Conservation (phyloP, 2,113 vertebrate species). For the Podarcis cretensis region DNA sequence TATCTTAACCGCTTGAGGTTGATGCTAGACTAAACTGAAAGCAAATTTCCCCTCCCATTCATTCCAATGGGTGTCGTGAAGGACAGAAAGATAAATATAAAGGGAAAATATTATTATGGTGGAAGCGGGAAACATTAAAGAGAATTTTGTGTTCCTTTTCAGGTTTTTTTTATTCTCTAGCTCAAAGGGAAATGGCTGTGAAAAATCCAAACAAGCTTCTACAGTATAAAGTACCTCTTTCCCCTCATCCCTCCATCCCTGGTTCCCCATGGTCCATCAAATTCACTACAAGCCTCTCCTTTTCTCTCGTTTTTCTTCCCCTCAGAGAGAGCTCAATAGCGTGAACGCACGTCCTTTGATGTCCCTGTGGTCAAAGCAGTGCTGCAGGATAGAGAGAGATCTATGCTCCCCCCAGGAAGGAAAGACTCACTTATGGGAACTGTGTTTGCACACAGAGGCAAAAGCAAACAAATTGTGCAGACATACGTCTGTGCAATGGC, state of each 20-base stretch:
- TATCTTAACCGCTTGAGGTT: background rate
- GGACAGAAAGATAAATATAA: constrained; percentile 12
- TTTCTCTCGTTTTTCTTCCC: constrained; percentile 1
- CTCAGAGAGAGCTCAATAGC: background rate
- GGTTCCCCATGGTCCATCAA: background rate
- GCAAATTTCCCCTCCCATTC: background rate
- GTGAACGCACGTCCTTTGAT: constrained; percentile 23
- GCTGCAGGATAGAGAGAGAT: background rate
- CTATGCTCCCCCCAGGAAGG: constrained; percentile 22
- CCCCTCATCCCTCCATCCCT: background rate
- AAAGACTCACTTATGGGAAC: constrained; percentile 2
- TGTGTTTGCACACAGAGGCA: rapidly evolving
- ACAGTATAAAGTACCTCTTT: constrained; percentile 24
- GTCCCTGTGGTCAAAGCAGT: constrained; percentile 22
- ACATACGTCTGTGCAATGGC: background rate
- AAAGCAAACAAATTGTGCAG: background rate
- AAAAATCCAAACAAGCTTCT: constrained; percentile 38
- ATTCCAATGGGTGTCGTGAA: background rate
- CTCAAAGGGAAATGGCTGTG: constrained; percentile 49
- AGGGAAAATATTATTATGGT: rapidly evolving
- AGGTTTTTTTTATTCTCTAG: background rate
- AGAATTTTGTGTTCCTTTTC: constrained; percentile 1
- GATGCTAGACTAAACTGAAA: background rate
- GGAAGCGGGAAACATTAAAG: background rate
- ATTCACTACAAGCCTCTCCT: rapidly evolving